Base-by-base conservation (phyloP, 2,113 vertebrate genomes). In the Leucopsar rothschildi region DNA sequence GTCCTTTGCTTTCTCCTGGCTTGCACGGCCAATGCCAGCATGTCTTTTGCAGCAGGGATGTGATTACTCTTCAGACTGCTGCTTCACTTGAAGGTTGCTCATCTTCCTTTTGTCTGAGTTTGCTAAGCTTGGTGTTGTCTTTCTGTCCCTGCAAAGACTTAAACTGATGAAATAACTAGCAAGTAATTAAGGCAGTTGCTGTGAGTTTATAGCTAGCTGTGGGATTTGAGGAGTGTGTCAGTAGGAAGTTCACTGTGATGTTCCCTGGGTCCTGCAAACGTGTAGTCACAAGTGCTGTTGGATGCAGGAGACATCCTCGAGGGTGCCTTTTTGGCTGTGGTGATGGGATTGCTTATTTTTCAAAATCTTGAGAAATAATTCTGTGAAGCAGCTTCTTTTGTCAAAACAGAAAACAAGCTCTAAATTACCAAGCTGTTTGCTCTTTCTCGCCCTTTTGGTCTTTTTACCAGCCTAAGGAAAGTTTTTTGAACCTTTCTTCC, bases 1-100 rank as follows among this genome's bases (percentile, higher is more conserved):
- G 0, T 52, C 20, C 71, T 47, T 55, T 52, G 47, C 40, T 69
- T 35, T 25, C 22, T 52, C 19, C 24, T 65, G 55, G 28, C 45
- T 57, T 1, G 0, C 40, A 47, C 7, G 4, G 29, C 27, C 27
- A 7, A 1, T n/a, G 17, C 52, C 42, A 75, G 9, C 0, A 0
- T 20, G 33, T 56, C 52, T 73, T 59, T 24, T 19, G 9, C 31
- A 42, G 28, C 5, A 0, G 45, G 33, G 7, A 6, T 29, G 23
- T 14, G 39, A 72, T 91, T 53, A 17, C 14, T 33, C 52, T 37
- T n/a, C 13, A 77, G 40, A 6, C 10, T 73, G 9, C 37, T 57
- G 31, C 60, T 70, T 63, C 44, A 5, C 25, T 37, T 18, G 23
- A n/a, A 42, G 39, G n/a, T 18, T 45, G 20, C 21, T 70, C 5